Evolutionary conservation across 1,140 invertebrate species (phyloP).

Genomic region (Orius laevigatus): DNA sequence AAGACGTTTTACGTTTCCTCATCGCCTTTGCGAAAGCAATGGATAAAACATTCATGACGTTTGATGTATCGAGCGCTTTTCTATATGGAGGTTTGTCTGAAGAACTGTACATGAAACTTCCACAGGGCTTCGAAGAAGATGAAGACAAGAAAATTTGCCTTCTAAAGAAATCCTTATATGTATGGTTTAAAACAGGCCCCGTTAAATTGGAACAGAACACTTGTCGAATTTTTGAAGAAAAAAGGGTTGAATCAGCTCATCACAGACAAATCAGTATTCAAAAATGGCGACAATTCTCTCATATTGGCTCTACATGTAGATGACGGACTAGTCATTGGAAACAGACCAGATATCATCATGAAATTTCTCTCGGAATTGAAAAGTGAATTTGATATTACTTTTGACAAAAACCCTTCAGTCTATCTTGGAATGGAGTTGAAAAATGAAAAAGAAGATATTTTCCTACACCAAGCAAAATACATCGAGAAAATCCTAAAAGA

Average conservation of each 20-base stretch:
- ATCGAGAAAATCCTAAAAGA: conserved; percentile 1
- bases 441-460: background rate
- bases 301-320: conserved; percentile 9
- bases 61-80: conserved; percentile 26
- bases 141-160: conserved; percentile 24
- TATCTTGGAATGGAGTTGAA: conserved; percentile 10
- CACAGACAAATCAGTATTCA: background rate
- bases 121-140: conserved; percentile 13
- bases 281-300: background rate
- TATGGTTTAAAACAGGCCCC: conserved; percentile 29
- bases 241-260: conserved; percentile 3
- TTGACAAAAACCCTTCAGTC: background rate
- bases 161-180: conserved; percentile 26
- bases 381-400: conserved; percentile 2
- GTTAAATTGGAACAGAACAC: conserved; percentile 21
- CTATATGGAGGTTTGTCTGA: conserved; percentile 1
- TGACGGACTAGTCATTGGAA: conserved; percentile 3
- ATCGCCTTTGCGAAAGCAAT: conserved; percentile 25
- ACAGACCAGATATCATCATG: background rate
- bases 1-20: conserved; percentile 27
- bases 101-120: conserved; percentile 11
- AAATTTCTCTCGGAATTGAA: background rate
- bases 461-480: background rate
- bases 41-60: conserved; percentile 25
- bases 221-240: conserved; percentile 3